Percentiles rank a stretch among this genome's conserved stretches.
Evolutionary conservation across 2,113 vertebrate species (phyloP).

Genomic region (Crotalus horridus): DNA sequence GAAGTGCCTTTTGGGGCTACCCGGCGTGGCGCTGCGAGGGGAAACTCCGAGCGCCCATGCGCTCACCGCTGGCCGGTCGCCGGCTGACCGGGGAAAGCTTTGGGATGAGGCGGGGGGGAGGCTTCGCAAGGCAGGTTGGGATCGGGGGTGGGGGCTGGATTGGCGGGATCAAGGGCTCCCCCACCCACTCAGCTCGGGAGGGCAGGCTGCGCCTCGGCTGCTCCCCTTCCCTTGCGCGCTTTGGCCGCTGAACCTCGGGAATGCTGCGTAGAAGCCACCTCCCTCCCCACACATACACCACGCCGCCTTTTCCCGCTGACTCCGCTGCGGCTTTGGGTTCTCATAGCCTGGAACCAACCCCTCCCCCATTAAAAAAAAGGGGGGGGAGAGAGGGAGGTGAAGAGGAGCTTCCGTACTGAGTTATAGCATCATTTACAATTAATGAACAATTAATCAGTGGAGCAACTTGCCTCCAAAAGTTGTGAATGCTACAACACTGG

Average conservation of each 20-base stretch:
- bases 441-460: too few relatives aligned
- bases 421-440: neutral
- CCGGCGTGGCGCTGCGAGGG: constrained; percentile 64
- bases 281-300: neutral
- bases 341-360: neutral
- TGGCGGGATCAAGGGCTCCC: neutral
- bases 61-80: constrained; percentile 66
- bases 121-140: constrained; percentile 61
- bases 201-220: neutral
- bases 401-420: neutral
- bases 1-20: constrained; percentile 67
- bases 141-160: constrained; percentile 1
- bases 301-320: neutral
- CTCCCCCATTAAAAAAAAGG: neutral
- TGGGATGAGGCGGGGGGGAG: too few relatives aligned
- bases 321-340: neutral
- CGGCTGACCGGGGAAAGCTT: constrained; percentile 55
- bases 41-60: neutral
- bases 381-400: neutral
- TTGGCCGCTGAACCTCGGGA: neutral
- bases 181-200: neutral
- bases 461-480: too few relatives aligned
- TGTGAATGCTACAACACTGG: too few relatives aligned
- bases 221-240: neutral
- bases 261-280: neutral